These are phyloP conservation scores for Flexamia atlantica DNA, from an alignment of 2,888 invertebrate genomes.

Conservation along the genomic window DNA sequence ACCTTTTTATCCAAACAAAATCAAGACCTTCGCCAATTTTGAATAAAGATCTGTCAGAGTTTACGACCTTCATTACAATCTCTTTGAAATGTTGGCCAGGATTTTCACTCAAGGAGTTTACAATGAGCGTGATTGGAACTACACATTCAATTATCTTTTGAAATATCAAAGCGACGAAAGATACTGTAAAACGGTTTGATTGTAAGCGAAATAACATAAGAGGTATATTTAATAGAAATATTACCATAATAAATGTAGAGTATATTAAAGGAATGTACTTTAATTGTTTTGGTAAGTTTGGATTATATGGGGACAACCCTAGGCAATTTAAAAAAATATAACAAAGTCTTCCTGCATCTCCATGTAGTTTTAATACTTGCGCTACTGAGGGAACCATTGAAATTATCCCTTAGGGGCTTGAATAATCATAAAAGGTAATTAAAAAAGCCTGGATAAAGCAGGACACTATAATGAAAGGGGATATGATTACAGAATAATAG, in stretches of 20 bases:
- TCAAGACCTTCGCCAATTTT: not conserved
- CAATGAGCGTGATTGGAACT: not conserved
- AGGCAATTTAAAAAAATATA: not conserved
- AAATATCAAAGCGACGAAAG: not conserved
- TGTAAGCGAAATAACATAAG: not conserved
- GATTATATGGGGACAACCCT: constrained; percentile 29
- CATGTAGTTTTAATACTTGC: not conserved
- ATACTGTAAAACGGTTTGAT: not conserved
- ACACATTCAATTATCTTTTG: constrained; percentile 27
- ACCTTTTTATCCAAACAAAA: constrained; percentile 15
- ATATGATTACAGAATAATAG: too few relatives aligned
- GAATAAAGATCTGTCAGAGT: not conserved
- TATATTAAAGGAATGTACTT: not conserved
- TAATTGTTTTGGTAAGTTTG: not conserved
- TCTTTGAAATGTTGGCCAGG: not conserved
- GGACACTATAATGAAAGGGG: too few relatives aligned
- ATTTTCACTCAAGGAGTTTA: constrained; percentile 9
- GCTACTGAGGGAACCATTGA: not conserved
- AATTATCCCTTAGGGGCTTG: too few relatives aligned
- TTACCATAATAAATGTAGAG: not conserved
- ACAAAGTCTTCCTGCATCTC: not conserved
- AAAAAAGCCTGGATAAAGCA: too few relatives aligned
- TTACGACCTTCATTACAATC: not conserved
- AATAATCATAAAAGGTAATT: too few relatives aligned
- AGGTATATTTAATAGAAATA: constrained; percentile 2